phyloP scores from a whole-genome alignment of 2,888 invertebrate species.

The Synergus gifuensis region DNA sequence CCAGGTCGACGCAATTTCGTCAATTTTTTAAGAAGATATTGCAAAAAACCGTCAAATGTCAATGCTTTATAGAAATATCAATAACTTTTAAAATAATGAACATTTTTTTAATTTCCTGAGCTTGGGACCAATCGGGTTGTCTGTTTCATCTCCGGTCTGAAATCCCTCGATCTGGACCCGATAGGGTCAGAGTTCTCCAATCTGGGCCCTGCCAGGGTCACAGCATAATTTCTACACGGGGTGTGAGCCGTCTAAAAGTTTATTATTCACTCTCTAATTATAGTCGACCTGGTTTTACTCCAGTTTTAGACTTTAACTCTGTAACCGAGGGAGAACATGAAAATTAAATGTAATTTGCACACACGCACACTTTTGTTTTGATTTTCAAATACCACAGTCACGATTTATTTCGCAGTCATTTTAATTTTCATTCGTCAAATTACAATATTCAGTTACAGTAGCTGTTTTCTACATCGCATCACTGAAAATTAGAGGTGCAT shows the following conservation, averaged over 20 bases:
- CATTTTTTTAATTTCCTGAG: too few species aligned
- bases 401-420: not conserved
- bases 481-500: not conserved
- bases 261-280: constrained; percentile 28
- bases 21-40: too few species aligned
- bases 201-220: too few species aligned
- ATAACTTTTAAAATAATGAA: too few species aligned
- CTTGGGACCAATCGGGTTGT: too few species aligned
- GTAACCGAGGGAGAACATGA: not conserved
- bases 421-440: not conserved
- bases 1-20: too few species aligned
- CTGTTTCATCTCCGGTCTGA: too few species aligned
- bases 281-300: constrained; percentile 3
- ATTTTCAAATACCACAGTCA: not conserved
- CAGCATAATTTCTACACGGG: too few species aligned
- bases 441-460: constrained; percentile 10
- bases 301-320: constrained; percentile 8
- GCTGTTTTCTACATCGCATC: not conserved
- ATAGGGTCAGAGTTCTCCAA: too few species aligned
- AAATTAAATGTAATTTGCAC: constrained; percentile 2
- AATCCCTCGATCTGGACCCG: too few species aligned
- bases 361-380: not conserved
- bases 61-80: too few species aligned
- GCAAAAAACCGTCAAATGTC: too few species aligned
- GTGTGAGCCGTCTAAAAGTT: constrained; percentile 1